Conservation (phyloP, 35 echinoderm and acorn worm genomes). For the Diadema setosum region DNA sequence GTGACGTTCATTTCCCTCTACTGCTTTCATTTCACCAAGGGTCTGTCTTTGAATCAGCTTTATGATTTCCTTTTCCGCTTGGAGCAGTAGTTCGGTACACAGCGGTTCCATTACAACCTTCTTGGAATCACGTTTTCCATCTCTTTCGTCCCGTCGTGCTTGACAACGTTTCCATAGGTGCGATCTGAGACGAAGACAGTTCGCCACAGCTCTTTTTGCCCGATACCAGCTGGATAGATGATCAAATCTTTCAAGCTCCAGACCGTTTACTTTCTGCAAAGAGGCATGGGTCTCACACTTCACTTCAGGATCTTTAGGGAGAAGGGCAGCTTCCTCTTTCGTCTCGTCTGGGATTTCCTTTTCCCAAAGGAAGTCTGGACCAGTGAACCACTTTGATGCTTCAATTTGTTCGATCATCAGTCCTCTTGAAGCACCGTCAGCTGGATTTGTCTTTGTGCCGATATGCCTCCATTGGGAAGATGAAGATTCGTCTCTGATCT, state of each 20-base stretch:
- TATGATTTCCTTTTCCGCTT: background rate
- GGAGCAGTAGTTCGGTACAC: background rate
- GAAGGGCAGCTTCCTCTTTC: background rate
- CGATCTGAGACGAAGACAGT: background rate
- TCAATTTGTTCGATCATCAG: background rate
- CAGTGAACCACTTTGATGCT: constrained; percentile 18
- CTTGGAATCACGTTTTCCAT: background rate
- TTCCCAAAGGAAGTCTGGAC: background rate
- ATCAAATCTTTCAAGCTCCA: constrained; percentile 10
- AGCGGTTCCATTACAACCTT: background rate
- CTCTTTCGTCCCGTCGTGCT: background rate
- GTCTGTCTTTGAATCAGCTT: constrained; percentile 36
- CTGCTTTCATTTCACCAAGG: background rate
- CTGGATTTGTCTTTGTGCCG: background rate
- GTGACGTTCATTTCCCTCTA: background rate
- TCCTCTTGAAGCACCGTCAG: constrained; percentile 12
- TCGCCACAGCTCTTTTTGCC: constrained; percentile 24
- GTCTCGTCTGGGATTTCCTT: background rate
- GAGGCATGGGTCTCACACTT: background rate
- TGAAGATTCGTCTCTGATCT: constrained; percentile 21
- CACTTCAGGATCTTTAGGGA: constrained; percentile 59
- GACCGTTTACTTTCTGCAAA: background rate
- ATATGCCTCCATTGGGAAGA: constrained; percentile 63
- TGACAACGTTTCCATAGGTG: background rate
- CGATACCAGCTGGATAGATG: constrained; percentile 1